Base-by-base conservation (phyloP, 2,113 vertebrate species). In the Lepisosteus oculatus region DNA sequence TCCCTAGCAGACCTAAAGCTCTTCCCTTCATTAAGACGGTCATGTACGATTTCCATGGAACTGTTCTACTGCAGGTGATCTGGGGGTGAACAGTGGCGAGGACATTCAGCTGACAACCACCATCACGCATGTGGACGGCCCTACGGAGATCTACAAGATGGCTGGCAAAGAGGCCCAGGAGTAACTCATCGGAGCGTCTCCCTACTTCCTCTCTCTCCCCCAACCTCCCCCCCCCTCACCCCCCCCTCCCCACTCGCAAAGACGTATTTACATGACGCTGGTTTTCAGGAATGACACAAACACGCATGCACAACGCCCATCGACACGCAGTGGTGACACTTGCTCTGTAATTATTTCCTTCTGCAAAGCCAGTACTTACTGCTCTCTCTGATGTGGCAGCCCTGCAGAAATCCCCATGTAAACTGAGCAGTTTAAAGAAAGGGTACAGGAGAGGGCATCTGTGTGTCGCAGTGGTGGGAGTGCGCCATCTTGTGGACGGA, bases 101-200 rank as follows among this genome's bases (percentile, higher is more conserved):
- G 96, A 98, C 80, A 92, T 93, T 13, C 96, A 98, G 85, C 92
- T 98, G 73, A 98, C 97, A 68, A 99, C 97, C 71, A 98, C 97
- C 13, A 95, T 99, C 87, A 96, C 96, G 43, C 95, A 97, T 0
- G 93, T 92, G 51, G 96, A 97, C 0, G 95, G 95, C 8, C 96
- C 95, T 8, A 98, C 95, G 0, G 93, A 98, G 86, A 88, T 99
- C 72, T 99, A 99, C 82, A 96, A 94, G 87, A 83, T 99, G 90
- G 89, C 92, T 3, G 95, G 96, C 77, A 98, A 99, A 87, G 93
- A 93, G 77, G 93, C 97, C 70, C 96, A 97, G 80, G 95, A 98
- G 76, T 99, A 89, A 86, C 9, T 2, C 57, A 2, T 29, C 29
- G 29, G 29, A 29, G 29, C 29, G 29, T 68, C 43, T 70, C 0